Conservation (phyloP, 2,797 vertebrate species). For the Fundulus diaphanus region DNA sequence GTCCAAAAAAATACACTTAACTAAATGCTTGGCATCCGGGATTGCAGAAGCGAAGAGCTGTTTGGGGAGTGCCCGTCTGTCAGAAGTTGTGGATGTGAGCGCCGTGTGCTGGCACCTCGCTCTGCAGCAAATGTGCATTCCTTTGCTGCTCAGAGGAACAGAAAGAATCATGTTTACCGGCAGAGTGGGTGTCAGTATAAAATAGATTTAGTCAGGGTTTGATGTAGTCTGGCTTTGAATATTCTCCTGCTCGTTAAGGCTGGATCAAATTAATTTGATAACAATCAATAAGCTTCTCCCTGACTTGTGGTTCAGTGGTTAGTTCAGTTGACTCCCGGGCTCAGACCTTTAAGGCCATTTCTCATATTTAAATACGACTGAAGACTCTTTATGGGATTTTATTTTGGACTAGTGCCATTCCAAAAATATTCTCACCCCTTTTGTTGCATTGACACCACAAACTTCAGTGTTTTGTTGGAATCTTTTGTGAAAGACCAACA, state of each 20-base stretch:
- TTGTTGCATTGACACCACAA: background rate
- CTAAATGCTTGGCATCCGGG: conserved; percentile 35
- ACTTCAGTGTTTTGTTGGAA: background rate
- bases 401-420: background rate
- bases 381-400: background rate
- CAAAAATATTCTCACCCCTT: background rate
- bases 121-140: background rate
- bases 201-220: background rate
- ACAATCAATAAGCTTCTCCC: background rate
- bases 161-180: background rate
- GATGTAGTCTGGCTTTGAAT: background rate
- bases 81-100: conserved; percentile 18
- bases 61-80: conserved; percentile 29
- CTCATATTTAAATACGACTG: background rate
- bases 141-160: conserved; percentile 1
- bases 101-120: conserved; percentile 3
- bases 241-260: background rate
- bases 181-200: background rate
- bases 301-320: too few species aligned
- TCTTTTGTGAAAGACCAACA: background rate
- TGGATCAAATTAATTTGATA: background rate
- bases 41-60: conserved; percentile 18
- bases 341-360: background rate
- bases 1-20: conserved; percentile 42
- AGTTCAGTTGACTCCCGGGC: background rate